Base-by-base conservation (phyloP, 2,797 vertebrate species). In the Notolepis coatsorum region DNA sequence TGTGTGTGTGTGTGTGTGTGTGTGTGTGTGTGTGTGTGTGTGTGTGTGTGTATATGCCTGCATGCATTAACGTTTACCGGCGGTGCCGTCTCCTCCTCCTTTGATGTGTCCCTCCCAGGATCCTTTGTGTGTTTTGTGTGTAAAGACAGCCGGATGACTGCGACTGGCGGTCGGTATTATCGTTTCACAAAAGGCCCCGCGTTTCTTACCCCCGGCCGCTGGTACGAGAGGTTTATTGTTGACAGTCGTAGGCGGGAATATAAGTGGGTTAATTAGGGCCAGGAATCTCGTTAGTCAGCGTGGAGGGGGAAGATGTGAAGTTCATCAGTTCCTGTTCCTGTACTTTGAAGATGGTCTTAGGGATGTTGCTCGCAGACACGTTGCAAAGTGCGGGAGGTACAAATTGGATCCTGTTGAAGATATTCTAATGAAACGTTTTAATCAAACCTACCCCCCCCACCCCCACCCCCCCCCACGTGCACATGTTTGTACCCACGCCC, bases 201-300 rank as follows among this genome's bases (percentile, higher is more conserved):
- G 28, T 31, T 48, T 27, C n/a, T 49, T 58, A 52, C 67, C 65
- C 33, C 48, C 54, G 45, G 41, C 25, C 33, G n/a, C 17, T 18
- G 46, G 28, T 15, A 48, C 62, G 41, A 77, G 74, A 66, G 61
- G 53, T 58, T n/a, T n/a, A 48, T 38, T 47, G 55, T 69, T 79
- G 77, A 79, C 62, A 65, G 61, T 77, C 45, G 46, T 38, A 46
- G 60, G 30, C 52, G 49, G 35, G 37, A 52, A 57, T 55, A 67
- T 65, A 82, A 56, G 61, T 68, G 30, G 39, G 68, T 75, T 77
- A 68, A 82, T 82, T 77, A 73, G 49, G 56, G 71, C 55, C 64
- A 68, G 57, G 60, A 70, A 58, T 63, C 60, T 35, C 65, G 60
- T 75, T 73, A 63, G 58, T 75, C 77, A 77, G 71, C 60, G 38